These are phyloP conservation scores for Tiliacea citrago DNA, from an alignment of 2,888 invertebrate genomes.

Conservation along the genomic window DNA sequence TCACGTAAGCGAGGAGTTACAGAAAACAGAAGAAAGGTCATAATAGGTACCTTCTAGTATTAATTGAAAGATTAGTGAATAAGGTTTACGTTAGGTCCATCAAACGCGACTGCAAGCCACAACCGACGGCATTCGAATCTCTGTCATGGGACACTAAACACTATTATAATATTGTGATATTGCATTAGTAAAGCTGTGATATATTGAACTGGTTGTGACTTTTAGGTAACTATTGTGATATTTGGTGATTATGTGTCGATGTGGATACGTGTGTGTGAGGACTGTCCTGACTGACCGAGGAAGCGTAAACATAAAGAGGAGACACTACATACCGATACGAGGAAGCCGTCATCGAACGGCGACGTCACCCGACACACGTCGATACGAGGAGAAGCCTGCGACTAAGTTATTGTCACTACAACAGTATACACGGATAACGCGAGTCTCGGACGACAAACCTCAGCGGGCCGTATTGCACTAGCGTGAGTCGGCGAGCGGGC, in stretches of 20 bases:
- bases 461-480: constrained; percentile 64
- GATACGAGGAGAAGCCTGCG: constrained; percentile 73
- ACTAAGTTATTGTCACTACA: constrained; percentile 86
- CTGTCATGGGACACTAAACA: constrained; percentile 71
- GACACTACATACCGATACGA: constrained; percentile 66
- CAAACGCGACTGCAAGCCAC: constrained; percentile 69
- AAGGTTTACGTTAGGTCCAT: constrained; percentile 38
- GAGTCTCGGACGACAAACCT: constrained; percentile 63
- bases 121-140: constrained; percentile 67
- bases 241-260: constrained; percentile 84
- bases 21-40: constrained; percentile 18
- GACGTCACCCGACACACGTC: constrained; percentile 55
- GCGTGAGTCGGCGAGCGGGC: constrained; percentile 62
- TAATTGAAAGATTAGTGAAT: constrained; percentile 30
- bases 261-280: constrained; percentile 67
- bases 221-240: constrained; percentile 90
- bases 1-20: constrained; percentile 47
- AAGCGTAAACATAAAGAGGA: constrained; percentile 72
- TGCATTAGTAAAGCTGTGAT: constrained; percentile 89
- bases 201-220: constrained; percentile 88
- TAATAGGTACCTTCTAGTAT: constrained; percentile 22
- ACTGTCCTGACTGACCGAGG: constrained; percentile 69
- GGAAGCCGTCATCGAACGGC: constrained; percentile 40
- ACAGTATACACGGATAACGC: constrained; percentile 78
- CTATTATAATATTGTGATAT: constrained; percentile 85